Conservation (phyloP, 2,113 vertebrate species). For the Gasterosteus aculeatus region DNA sequence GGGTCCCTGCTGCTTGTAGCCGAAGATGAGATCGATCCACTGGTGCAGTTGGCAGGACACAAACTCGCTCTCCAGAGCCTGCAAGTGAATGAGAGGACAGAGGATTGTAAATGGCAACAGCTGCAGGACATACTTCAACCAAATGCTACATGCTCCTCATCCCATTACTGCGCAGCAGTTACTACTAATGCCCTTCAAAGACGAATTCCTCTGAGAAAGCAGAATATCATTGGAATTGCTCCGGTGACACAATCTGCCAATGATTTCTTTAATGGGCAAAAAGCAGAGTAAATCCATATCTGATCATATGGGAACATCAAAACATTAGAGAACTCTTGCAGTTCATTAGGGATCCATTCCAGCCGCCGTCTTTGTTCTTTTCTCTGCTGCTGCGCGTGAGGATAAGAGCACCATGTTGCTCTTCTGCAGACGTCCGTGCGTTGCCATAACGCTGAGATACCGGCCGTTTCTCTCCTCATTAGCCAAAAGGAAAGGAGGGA, state of each 20-base stretch:
- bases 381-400: conserved; percentile 32
- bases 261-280: conserved; percentile 66
- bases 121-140: conserved; percentile 25
- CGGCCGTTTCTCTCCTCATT: conserved; percentile 88
- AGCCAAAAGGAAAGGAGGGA: conserved; percentile 80
- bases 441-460: conserved; percentile 62
- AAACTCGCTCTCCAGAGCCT: conserved; percentile 99
- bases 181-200: conserved; percentile 48
- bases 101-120: conserved; percentile 47
- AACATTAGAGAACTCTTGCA: conserved; percentile 62
- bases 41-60: conserved; percentile 99
- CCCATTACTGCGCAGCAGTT: conserved; percentile 56
- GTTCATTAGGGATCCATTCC: conserved; percentile 72
- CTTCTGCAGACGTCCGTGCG: conserved; percentile 53
- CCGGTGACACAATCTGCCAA: conserved; percentile 53
- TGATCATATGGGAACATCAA: conserved; percentile 64
- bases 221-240: conserved; percentile 47
- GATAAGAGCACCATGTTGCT: conserved; percentile 59
- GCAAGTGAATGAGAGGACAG: conserved; percentile 47
- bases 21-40: conserved; percentile 99
- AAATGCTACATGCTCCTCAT: conserved; percentile 33
- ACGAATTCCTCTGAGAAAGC: conserved; percentile 51
- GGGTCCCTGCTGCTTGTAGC: conserved; percentile 98
- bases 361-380: conserved; percentile 69
- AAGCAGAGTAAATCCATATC: conserved; percentile 51